phyloP scores from a whole-genome alignment of 1,140 invertebrate species.

The Rhagoletis pomonella region DNA sequence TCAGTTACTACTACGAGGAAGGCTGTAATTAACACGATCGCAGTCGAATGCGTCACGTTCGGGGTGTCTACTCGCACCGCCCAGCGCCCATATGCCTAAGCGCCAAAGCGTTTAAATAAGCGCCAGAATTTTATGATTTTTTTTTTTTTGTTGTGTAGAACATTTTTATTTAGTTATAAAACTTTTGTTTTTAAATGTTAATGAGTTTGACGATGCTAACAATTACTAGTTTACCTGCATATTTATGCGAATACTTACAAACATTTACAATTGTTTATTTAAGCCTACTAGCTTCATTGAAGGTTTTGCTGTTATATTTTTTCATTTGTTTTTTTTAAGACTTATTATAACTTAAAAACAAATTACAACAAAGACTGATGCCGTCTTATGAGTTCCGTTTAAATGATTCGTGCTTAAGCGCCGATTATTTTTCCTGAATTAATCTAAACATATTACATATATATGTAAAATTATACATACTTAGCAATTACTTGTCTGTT shows the following conservation, averaged over 20 bases:
- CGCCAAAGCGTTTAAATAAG: neutral
- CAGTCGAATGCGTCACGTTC: neutral
- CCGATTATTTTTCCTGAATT: neutral
- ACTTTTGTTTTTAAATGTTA: conserved; percentile 5
- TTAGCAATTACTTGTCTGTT: neutral
- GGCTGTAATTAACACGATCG: conserved; percentile 20
- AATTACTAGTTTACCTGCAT: neutral
- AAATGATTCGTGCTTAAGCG: neutral
- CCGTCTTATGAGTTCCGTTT: neutral
- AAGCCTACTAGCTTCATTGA: neutral
- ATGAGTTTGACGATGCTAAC: neutral
- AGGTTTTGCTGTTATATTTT: neutral
- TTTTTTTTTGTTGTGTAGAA: neutral
- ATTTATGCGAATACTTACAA: neutral
- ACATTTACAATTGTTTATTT: neutral
- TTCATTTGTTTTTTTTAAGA: neutral
- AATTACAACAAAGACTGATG: neutral
- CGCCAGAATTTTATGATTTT: neutral
- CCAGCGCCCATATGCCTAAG: neutral
- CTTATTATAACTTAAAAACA: neutral
- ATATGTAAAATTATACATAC: neutral
- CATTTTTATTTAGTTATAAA: neutral
- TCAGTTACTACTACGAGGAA: neutral
- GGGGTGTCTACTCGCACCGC: neutral
- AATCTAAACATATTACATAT: neutral